Evolutionary conservation across 2,113 vertebrate genomes (phyloP).

Genomic region (Leptodactylus fuscus): DNA sequence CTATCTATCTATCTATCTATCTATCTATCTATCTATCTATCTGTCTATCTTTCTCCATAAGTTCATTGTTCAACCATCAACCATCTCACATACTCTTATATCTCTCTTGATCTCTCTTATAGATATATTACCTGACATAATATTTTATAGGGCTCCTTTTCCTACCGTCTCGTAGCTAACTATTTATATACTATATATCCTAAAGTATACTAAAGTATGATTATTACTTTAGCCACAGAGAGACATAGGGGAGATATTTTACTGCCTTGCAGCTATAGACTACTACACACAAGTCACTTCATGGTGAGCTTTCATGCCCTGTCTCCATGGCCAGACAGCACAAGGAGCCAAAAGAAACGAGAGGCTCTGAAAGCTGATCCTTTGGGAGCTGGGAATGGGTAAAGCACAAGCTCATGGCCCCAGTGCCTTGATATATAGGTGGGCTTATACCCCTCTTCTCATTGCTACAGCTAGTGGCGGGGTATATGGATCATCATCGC

Average conservation of each 20-base stretch:
- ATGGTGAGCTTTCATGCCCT: constrained; percentile 42
- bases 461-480: not conserved
- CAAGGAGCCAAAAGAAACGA: constrained; percentile 55
- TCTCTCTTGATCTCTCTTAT: not conserved
- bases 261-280: not conserved
- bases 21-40: constrained; percentile 12
- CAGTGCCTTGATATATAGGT: constrained; percentile 19
- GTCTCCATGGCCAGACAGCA: constrained; percentile 51
- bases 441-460: not conserved
- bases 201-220: not conserved
- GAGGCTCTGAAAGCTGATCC: constrained; percentile 54
- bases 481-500: not conserved
- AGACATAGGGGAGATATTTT: not conserved
- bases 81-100: no score
- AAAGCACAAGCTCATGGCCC: not conserved
- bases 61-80: no score
- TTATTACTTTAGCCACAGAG: constrained; percentile 3
- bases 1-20: constrained; percentile 6
- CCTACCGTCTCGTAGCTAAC: not conserved
- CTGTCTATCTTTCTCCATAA: not conserved
- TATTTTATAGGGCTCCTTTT: no score
- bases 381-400: constrained; percentile 46
- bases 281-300: constrained; percentile 37
- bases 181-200: not conserved
- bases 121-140: no score